phyloP scores from a whole-genome alignment of 92 coral and sea anemone species.

The Galaxea fascicularis region DNA sequence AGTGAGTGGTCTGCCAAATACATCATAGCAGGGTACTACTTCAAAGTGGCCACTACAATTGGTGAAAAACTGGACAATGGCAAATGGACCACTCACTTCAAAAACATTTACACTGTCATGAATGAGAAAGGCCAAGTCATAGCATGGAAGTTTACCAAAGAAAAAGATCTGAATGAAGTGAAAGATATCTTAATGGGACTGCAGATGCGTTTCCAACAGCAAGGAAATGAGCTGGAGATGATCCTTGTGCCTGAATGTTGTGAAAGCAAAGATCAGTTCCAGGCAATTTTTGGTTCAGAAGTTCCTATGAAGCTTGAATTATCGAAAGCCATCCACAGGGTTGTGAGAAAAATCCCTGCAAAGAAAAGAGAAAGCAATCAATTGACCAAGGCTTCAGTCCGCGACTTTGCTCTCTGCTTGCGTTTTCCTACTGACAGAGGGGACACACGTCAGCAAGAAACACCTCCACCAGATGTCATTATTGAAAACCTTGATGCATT shows the following conservation, averaged over 20 bases:
- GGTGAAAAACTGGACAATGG: slow-evolving; percentile 53
- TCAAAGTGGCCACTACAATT: slow-evolving; percentile 70
- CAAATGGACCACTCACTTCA: slow-evolving; percentile 69
- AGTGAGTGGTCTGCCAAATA: slow-evolving; percentile 75
- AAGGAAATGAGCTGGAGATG: slow-evolving; percentile 53
- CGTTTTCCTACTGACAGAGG: slow-evolving; percentile 66
- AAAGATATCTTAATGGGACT: slow-evolving; percentile 45
- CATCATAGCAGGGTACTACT: slow-evolving; percentile 70
- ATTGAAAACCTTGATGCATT: slow-evolving; percentile 61
- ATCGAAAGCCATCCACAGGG: slow-evolving; percentile 61
- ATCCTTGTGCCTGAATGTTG: slow-evolving; percentile 77
- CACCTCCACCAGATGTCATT: slow-evolving; percentile 57
- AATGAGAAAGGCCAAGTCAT: slow-evolving; percentile 80
- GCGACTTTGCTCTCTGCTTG: slow-evolving; percentile 61
- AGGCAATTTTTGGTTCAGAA: slow-evolving; percentile 62
- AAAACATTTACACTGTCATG: slow-evolving; percentile 67
- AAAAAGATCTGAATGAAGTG: slow-evolving; percentile 50
- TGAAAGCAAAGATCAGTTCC: slow-evolving; percentile 42
- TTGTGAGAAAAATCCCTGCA: slow-evolving; percentile 65
- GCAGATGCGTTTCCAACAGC: slow-evolving; percentile 61
- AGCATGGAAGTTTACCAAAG: slow-evolving; percentile 78
- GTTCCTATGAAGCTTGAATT: slow-evolving; percentile 72
- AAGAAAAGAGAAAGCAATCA: slow-evolving; percentile 69
- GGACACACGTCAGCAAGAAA: slow-evolving; percentile 49
- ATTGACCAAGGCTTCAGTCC: slow-evolving; percentile 56